Conservation (phyloP, 2,888 invertebrate species). For the Endomychus coccineus region DNA sequence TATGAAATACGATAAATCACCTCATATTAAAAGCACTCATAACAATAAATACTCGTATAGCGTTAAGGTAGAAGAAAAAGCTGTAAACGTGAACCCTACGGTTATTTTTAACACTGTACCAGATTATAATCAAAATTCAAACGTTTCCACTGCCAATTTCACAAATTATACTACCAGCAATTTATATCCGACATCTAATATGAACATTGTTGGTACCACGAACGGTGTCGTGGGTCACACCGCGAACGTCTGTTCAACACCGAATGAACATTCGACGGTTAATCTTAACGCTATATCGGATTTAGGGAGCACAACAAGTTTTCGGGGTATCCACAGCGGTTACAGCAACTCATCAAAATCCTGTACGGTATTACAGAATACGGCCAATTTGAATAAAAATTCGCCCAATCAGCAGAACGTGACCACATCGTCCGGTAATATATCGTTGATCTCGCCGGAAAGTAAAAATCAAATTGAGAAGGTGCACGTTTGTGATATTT, state of each 20-base stretch:
- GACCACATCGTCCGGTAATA: too few relatives aligned
- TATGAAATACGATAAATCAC: conserved; percentile 27
- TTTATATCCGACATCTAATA: conserved; percentile 11
- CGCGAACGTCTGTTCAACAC: too few relatives aligned
- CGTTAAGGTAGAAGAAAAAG: conserved; percentile 24
- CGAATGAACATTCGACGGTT: conserved; percentile 24
- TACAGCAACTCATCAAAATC: conserved; percentile 17
- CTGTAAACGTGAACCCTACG: conserved; percentile 23
- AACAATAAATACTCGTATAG: conserved; percentile 28
- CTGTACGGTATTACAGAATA: too few relatives aligned
- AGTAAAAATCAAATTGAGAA: conserved; percentile 11
- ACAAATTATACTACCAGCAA: too few relatives aligned
- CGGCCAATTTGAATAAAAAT: too few relatives aligned
- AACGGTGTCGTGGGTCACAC: conserved; percentile 25
- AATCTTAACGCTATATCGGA: conserved; percentile 22
- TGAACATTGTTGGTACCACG: conserved; percentile 15
- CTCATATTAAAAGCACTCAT: conserved; percentile 28
- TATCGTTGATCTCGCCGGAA: neutral
- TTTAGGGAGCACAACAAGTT: conserved; percentile 6
- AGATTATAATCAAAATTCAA: too few relatives aligned
- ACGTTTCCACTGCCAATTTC: too few relatives aligned
- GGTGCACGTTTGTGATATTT: conserved; percentile 48
- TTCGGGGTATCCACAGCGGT: too few relatives aligned
- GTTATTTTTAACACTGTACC: conserved; percentile 30
- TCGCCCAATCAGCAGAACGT: too few relatives aligned